A percentile compares a stretch with the other conserved stretches of the same genome.
Evolutionary conservation across 2,113 vertebrate species (phyloP).

Genomic region (Leucopsar rothschildi): DNA sequence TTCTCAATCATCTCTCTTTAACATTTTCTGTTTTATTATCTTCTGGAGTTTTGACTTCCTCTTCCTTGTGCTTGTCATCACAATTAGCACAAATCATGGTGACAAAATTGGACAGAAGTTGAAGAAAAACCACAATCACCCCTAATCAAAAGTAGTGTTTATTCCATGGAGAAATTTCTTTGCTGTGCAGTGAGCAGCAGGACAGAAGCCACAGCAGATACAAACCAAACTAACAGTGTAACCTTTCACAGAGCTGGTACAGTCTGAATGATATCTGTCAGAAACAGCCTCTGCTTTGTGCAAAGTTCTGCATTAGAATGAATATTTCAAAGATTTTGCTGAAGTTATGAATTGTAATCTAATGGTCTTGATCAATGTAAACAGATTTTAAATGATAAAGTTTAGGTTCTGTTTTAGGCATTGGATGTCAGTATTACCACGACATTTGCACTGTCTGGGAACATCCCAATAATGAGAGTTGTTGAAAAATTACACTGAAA

Average conservation of each 20-base stretch:
- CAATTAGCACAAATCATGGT: neutral
- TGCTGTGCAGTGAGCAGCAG: neutral
- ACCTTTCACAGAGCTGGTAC: rapidly evolving
- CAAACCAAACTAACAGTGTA: neutral
- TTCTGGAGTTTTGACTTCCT: neutral
- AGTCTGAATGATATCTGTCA: neutral
- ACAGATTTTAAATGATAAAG: neutral
- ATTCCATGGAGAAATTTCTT: neutral
- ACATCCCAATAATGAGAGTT: neutral
- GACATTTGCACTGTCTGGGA: neutral
- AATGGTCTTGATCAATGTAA: neutral
- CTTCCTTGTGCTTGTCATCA: neutral
- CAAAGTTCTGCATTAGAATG: neutral
- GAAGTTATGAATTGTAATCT: neutral
- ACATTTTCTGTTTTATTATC: neutral
- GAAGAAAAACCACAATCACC: neutral
- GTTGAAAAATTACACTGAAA: neutral
- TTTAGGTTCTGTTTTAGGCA: neutral
- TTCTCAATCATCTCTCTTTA: neutral
- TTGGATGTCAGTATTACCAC: neutral
- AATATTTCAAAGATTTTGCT: neutral
- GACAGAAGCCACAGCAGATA: neutral
- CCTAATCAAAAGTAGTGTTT: neutral
- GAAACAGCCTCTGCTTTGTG: neutral
- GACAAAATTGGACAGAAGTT: neutral